Base-by-base conservation (phyloP, 2,113 vertebrate genomes). In the Aegotheles bennettii region DNA sequence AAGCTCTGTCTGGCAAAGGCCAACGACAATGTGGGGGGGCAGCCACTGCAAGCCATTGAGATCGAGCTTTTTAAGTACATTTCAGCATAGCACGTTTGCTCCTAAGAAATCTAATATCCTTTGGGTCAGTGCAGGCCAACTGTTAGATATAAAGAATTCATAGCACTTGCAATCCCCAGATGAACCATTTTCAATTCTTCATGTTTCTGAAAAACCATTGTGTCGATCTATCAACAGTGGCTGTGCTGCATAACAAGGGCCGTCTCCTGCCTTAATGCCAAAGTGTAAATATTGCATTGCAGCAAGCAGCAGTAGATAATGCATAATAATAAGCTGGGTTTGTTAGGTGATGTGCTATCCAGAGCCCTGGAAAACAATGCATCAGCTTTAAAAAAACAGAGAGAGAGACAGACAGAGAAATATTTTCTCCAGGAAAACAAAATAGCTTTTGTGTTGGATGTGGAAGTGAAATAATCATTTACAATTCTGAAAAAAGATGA, bases 101-200 rank as follows among this genome's bases (percentile, higher is more conserved):
- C 95, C 96, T 92, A 96, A 96, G 95, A 95, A 97, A 95, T 96
- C 97, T 96, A 97, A 97, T 97, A 97, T 97, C 94, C 92, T 97
- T 90, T 96, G 96, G 96, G 96, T 97, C 96, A 96, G 95, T 94
- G 96, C 90, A 95, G 97, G 96, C 95, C 97, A 97, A 97, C 96
- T 91, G 95, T 93, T 97, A 79, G 93, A 90, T 95, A 96, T 96
- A 97, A 97, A 97, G 96, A 97, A 97, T 97, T 96, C 94, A 97
- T 96, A 94, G 93, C 75, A 64, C 94, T 94, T 64, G 87, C 93
- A 95, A 90, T 97, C 89, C 94, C 94, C 96, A 93, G 87, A 95
- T 95, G 96, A 92, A 94, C 90, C 87, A 80, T 97, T 97, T 97
- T 96, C 92, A 96, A 94, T 94, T 95, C 94, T 93, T 96, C 87